These are phyloP conservation scores for Pempheris klunzingeri DNA, from an alignment of 2,797 vertebrate species.

Conservation along the genomic window DNA sequence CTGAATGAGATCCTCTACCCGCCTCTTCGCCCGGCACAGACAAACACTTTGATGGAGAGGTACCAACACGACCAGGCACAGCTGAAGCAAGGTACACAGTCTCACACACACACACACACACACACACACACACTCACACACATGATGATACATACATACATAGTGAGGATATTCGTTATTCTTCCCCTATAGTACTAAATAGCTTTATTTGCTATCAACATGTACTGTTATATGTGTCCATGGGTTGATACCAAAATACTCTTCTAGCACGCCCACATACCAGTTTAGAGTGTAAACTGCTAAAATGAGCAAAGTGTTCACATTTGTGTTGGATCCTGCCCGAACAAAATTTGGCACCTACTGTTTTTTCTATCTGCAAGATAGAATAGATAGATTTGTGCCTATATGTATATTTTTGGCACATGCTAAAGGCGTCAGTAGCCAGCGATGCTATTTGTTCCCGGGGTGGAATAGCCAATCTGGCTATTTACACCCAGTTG, in stretches of 20 bases:
- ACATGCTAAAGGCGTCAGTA: no score
- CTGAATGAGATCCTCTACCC: conserved; percentile 98
- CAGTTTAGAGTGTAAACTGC: conserved; percentile 1
- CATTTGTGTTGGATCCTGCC: not conserved
- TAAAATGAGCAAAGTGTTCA: conserved; percentile 30
- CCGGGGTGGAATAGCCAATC: no score
- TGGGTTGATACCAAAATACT: conserved; percentile 10
- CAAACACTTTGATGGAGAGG: conserved; percentile 92
- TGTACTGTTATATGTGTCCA: not conserved
- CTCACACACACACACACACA: conserved; percentile 3
- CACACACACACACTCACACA: conserved; percentile 5
- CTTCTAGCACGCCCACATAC: conserved; percentile 7
- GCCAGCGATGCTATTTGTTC: no score
- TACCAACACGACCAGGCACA: conserved; percentile 90
- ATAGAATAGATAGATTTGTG: not conserved
- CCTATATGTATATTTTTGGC: not conserved
- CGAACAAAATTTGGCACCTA: conserved; percentile 2
- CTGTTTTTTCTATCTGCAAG: not conserved
- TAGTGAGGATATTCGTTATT: not conserved
- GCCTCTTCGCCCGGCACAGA: conserved; percentile 93
- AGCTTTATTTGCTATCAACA: not conserved
- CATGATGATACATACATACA: no score
- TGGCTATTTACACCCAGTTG: no score
- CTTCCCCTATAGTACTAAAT: not conserved
- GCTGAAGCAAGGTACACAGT: conserved; percentile 90